Conservation (phyloP, 1,140 invertebrate genomes). For the Nasonia vitripennis region DNA sequence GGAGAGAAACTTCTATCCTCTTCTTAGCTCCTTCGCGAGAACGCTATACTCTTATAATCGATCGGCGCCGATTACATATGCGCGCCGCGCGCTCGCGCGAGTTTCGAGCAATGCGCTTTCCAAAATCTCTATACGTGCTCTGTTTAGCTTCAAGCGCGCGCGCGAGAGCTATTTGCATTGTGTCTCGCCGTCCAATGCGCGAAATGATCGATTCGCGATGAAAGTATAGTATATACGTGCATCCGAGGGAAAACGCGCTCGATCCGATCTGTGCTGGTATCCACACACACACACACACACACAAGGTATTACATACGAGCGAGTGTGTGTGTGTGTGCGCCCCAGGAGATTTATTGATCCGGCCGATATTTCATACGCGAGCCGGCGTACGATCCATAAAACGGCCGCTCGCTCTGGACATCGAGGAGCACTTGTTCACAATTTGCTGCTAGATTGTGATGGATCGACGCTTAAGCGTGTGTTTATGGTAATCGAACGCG, state of each 20-base stretch:
- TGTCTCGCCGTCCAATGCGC: neutral
- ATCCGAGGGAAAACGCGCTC: neutral
- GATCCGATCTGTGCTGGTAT: neutral
- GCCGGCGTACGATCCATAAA: neutral
- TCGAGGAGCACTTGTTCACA: neutral
- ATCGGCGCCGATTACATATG: neutral
- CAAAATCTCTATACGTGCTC: constrained; percentile 38
- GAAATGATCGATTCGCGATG: neutral
- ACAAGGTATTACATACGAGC: neutral
- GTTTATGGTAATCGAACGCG: neutral
- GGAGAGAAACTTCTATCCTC: constrained; percentile 17
- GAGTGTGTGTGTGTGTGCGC: no score
- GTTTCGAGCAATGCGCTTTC: constrained; percentile 27
- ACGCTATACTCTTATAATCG: constrained; percentile 19
- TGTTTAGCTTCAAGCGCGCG: constrained; percentile 21
- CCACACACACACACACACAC: neutral
- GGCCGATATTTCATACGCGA: neutral
- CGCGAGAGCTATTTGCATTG: neutral
- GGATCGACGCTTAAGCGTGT: neutral
- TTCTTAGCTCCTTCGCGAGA: neutral
- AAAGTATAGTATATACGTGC: neutral
- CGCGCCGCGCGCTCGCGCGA: neutral
- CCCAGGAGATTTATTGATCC: neutral
- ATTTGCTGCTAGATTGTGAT: neutral
- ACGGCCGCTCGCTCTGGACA: neutral